Evolutionary conservation across 2,113 vertebrate genomes (phyloP).

Genomic region (Tenebrosternarchus preto): DNA sequence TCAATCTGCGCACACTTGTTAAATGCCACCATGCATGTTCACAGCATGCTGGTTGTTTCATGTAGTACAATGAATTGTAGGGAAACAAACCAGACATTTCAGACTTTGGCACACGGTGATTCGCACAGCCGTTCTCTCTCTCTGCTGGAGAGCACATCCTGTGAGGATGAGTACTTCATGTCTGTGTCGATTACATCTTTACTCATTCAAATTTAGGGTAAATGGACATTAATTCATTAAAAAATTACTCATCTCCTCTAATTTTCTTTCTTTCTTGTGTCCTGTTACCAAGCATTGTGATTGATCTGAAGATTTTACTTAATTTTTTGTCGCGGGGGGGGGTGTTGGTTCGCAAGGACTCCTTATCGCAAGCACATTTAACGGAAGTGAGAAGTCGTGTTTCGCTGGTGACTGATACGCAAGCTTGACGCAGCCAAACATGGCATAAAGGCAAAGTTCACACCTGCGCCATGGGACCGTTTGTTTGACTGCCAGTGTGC

Average conservation of each 20-base stretch:
- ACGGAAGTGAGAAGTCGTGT: too few species aligned
- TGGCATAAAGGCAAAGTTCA: constrained; percentile 68
- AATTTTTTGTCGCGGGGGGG: not conserved
- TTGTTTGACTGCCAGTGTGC: not conserved
- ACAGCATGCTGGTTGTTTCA: not conserved
- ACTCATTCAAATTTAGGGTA: not conserved
- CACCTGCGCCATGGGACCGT: constrained; percentile 60
- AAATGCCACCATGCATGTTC: not conserved
- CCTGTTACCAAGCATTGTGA: too few species aligned
- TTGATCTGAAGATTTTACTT: not conserved
- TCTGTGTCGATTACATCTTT: not conserved
- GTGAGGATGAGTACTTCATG: not conserved
- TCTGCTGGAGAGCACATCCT: not conserved
- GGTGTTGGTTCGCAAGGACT: too few species aligned
- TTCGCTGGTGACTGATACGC: constrained; percentile 61
- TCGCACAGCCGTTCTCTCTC: too few species aligned
- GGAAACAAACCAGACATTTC: not conserved
- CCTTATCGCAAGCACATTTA: too few species aligned
- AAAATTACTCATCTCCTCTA: constrained; percentile 24
- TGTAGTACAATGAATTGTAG: not conserved
- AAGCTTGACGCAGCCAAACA: constrained; percentile 64
- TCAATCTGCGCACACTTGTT: not conserved
- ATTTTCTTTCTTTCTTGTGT: not conserved
- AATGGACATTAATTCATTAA: constrained; percentile 13
- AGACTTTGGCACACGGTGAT: not conserved